Evolutionary conservation across 2,113 vertebrate species (phyloP).

Genomic region (Trogon melanurus): DNA sequence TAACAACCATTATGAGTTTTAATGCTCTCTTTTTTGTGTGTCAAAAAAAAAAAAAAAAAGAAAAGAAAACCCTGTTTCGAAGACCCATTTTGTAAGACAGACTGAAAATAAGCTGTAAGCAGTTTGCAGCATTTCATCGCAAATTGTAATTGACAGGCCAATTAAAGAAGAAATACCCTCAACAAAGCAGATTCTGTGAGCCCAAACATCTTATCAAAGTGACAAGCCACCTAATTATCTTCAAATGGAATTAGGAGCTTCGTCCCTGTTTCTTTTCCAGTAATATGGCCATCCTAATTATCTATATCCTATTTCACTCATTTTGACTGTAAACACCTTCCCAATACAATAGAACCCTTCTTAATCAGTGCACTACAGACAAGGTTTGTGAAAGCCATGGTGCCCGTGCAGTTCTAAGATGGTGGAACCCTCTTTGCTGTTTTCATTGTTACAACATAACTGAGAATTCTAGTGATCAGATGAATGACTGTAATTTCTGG

Average conservation of each 20-base stretch:
- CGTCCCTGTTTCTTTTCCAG: background rate
- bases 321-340: conserved; percentile 35
- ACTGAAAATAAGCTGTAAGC: conserved; percentile 23
- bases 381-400: background rate
- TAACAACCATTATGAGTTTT: background rate
- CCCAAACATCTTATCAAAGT: conserved; percentile 32
- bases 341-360: background rate
- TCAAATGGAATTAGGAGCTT: conserved; percentile 26
- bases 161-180: conserved; percentile 56
- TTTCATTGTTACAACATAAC: background rate
- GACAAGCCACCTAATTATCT: conserved; percentile 48
- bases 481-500: background rate
- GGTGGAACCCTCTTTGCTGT: background rate
- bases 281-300: conserved; percentile 35
- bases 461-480: background rate
- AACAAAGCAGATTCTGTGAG: conserved; percentile 31
- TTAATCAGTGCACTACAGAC: background rate
- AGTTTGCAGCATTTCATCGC: conserved; percentile 22
- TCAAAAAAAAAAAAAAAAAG: background rate
- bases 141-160: conserved; percentile 58
- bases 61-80: background rate
- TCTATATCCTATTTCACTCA: background rate
- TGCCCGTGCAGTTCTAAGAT: background rate
- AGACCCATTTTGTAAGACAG: background rate
- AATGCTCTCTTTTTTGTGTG: background rate